Percentiles rank a stretch among this genome's conserved stretches.
Evolutionary conservation across 2,113 vertebrate genomes (phyloP).

Genomic region (Sclerurus mexicanus): DNA sequence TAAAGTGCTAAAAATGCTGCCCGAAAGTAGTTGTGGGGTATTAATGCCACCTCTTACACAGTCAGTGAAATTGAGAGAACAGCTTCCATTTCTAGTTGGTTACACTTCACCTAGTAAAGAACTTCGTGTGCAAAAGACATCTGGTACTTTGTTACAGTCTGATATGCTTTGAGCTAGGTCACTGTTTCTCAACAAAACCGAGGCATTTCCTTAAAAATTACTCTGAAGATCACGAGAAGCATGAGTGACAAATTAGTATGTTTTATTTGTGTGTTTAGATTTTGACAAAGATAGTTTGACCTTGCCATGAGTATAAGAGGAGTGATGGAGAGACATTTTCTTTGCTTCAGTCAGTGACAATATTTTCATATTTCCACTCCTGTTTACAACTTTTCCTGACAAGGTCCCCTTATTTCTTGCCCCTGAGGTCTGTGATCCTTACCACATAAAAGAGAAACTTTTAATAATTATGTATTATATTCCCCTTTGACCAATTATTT

Average conservation of each 20-base stretch:
- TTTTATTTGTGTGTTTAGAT: neutral
- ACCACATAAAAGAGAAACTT: neutral
- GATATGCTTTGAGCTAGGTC: neutral
- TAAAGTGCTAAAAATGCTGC: neutral
- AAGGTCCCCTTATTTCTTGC: neutral
- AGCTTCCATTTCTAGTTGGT: neutral
- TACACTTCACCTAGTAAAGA: neutral
- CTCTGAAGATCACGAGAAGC: neutral
- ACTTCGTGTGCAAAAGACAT: neutral
- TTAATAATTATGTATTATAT: neutral
- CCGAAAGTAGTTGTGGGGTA: neutral
- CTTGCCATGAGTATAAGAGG: neutral
- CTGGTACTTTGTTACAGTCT: neutral
- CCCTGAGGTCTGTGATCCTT: neutral
- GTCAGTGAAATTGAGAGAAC: neutral
- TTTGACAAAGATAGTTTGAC: neutral
- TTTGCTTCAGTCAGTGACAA: neutral
- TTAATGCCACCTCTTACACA: neutral
- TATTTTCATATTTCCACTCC: neutral
- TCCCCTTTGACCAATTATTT: neutral
- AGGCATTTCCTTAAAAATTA: neutral
- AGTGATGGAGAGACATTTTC: neutral
- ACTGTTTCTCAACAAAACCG: neutral
- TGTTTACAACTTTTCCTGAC: neutral
- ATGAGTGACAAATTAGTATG: neutral